phyloP scores from a whole-genome alignment of 2,113 vertebrate species.

The Echinops telfairi region DNA sequence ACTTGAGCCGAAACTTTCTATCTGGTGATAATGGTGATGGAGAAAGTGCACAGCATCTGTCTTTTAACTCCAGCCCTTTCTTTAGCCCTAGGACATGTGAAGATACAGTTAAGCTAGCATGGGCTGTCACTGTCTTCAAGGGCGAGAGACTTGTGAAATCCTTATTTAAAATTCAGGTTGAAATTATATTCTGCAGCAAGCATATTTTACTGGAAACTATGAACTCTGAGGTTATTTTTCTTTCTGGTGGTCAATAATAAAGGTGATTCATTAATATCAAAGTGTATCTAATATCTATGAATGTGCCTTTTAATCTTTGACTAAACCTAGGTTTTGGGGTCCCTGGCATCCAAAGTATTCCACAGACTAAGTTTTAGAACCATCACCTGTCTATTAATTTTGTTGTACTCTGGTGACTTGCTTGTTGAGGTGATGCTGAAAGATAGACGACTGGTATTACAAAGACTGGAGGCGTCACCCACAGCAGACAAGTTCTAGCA shows the following conservation, averaged over 20 bases:
- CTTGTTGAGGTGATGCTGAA: too few relatives aligned
- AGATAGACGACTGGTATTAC: too few relatives aligned
- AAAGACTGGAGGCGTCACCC: too few relatives aligned
- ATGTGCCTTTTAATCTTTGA: neutral
- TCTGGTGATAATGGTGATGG: neutral
- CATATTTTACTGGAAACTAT: neutral
- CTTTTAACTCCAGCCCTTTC: neutral
- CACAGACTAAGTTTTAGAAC: neutral
- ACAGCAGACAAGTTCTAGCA: too few relatives aligned
- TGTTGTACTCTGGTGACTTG: too few relatives aligned
- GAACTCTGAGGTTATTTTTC: neutral
- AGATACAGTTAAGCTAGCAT: neutral
- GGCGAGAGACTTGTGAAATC: neutral
- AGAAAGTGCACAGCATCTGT: neutral
- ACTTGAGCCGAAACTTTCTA: neutral
- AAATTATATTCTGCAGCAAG: neutral
- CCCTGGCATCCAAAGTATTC: neutral
- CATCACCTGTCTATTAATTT: too few relatives aligned
- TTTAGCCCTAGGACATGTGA: too few relatives aligned
- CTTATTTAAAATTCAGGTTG: neutral
- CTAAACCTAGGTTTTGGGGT: neutral
- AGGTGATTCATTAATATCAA: neutral
- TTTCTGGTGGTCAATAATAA: neutral
- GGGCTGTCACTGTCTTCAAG: neutral
- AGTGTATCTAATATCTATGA: neutral